Conservation (phyloP, 2,888 invertebrate genomes). For the Lithophane socia region DNA sequence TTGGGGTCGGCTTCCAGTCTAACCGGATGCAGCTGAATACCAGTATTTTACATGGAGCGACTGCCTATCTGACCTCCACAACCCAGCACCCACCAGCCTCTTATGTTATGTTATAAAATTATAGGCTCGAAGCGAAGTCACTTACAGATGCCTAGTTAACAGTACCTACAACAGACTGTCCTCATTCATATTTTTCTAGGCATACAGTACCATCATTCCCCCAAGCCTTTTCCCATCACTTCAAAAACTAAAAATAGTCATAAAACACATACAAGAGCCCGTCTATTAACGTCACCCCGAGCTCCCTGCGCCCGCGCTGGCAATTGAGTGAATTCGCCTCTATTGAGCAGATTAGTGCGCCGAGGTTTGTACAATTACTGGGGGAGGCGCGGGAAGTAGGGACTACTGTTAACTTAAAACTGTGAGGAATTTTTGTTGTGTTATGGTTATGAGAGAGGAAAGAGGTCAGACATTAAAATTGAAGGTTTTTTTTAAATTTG, state of each 20-base stretch:
- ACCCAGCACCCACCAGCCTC: too few relatives aligned
- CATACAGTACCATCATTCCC: neutral
- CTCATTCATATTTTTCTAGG: neutral
- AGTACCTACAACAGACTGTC: neutral
- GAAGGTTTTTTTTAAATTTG: neutral
- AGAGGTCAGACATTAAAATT: neutral
- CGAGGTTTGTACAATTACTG: slow-evolving; percentile 81
- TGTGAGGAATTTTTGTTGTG: slow-evolving; percentile 18
- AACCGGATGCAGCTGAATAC: too few relatives aligned
- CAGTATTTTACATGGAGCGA: too few relatives aligned
- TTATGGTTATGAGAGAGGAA: neutral
- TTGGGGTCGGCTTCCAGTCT: too few relatives aligned
- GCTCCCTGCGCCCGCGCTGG: slow-evolving; percentile 71
- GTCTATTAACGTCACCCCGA: slow-evolving; percentile 69
- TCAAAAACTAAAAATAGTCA: slow-evolving; percentile 56
- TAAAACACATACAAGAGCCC: slow-evolving; percentile 45
- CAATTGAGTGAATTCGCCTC: slow-evolving; percentile 87
- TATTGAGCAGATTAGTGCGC: slow-evolving; percentile 86
- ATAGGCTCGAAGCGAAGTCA: neutral
- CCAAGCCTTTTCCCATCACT: slow-evolving; percentile 21
- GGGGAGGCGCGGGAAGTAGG: slow-evolving; percentile 71
- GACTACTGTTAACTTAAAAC: slow-evolving; percentile 62
- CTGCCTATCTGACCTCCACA: too few relatives aligned
- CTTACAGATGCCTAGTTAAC: too few relatives aligned
- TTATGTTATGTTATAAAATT: neutral